Base-by-base conservation (phyloP, 2,113 vertebrate genomes). In the Melierax canorus region DNA sequence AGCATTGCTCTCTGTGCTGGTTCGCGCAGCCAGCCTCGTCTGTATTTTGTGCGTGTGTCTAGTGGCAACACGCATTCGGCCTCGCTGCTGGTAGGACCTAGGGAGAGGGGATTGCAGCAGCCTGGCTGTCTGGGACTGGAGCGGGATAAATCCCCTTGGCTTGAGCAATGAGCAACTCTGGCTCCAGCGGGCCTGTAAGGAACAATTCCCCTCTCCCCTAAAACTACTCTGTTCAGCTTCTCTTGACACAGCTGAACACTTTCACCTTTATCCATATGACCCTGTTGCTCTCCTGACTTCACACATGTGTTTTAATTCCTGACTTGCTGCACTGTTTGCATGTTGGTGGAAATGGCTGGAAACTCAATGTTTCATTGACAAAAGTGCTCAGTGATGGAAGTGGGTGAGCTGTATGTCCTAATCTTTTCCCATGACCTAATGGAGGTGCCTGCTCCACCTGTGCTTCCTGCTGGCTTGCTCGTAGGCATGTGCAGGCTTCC, bases 121-220 rank as follows among this genome's bases (percentile, higher is more conserved):
- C 5, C 46, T 38, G 29, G 3, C 8, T 92, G 8, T 19, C 10
- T 38, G 36, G 2, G 32, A 59, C 58, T 60, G 38, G 23, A 56
- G 26, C 0, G 0, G 24, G 17, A 78, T 9, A 43, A 78, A 86
- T 3, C 0, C 5, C 13, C 4, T 43, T 32, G 24, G 14, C 14
- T 27, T 36, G 8, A 63, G 32, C 4, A 11, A 7, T 22, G 10
- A 67, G 10, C 2, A 41, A 4, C 36, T 80, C 26, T 34, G 30
- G 15, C 18, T 66, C 9, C 26, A 68, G 20, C 5, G 8, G 12
- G 4, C 7, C 15, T 77, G 36, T 26, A 96, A 74, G 12, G 10
- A 90, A 7, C 1, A 77, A 56, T 30, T 30, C 1, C 2, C 29
- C 3, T 27, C 10, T 43, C 16, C 13, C 9, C 21, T 26, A 12